Percentiles rank a stretch among this genome's conserved stretches.
phyloP scores from a whole-genome alignment of 2,888 invertebrate species.

The Apocheima hispidaria region DNA sequence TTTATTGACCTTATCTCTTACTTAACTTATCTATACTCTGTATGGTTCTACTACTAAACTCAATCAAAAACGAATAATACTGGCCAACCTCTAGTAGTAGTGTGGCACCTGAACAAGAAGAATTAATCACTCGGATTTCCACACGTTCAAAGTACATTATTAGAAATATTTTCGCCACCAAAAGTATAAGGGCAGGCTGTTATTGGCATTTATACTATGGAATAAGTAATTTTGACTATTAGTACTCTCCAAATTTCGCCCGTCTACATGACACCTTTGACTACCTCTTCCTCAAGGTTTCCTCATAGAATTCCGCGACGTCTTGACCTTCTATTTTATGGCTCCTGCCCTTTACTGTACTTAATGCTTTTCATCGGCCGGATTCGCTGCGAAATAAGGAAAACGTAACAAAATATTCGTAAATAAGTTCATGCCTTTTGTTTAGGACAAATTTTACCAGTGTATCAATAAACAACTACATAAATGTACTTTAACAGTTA shows the following conservation, averaged over 20 bases:
- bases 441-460: not conserved
- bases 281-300: slow-evolving; percentile 50
- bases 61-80: no score
- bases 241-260: not conserved
- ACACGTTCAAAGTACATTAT: not conserved
- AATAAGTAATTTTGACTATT: not conserved
- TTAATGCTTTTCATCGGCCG: slow-evolving; percentile 60
- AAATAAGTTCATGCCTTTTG: slow-evolving; percentile 9
- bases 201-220: no score
- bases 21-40: no score
- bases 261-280: slow-evolving; percentile 43
- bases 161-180: not conserved
- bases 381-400: slow-evolving; percentile 33
- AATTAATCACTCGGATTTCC: not conserved
- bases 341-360: slow-evolving; percentile 56
- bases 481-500: not conserved
- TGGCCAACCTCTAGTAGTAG: not conserved
- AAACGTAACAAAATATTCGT: slow-evolving; percentile 34
- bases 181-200: no score
- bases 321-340: slow-evolving; percentile 65
- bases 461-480: not conserved
- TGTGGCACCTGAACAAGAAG: no score
- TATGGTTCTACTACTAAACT: no score
- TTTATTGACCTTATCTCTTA: no score
- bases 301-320: slow-evolving; percentile 50